Percentiles rank a stretch among this genome's conserved stretches.
These are phyloP conservation scores for Stegodyphus mimosarum DNA, from an alignment of 1,140 invertebrate species.

Conservation along the genomic window DNA sequence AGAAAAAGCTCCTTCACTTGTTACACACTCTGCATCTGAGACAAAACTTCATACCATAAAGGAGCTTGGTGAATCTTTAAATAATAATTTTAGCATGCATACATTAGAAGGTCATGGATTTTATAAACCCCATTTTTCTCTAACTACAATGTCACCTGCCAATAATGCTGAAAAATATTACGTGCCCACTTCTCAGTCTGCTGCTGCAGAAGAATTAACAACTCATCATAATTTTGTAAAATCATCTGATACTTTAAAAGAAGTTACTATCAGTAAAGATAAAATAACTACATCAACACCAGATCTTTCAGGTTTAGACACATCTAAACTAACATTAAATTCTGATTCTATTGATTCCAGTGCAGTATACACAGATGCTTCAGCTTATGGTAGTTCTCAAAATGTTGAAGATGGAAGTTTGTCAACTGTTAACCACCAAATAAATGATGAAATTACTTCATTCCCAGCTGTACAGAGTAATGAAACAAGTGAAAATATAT, in stretches of 20 bases:
- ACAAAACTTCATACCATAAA: neutral
- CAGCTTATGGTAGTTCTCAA: neutral
- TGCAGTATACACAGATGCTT: neutral
- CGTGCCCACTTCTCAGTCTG: neutral
- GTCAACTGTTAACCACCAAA: neutral
- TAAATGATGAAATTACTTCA: too few relatives aligned
- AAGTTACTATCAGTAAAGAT: neutral
- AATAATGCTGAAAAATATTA: neutral
- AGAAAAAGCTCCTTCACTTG: too few relatives aligned
- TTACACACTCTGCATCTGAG: too few relatives aligned
- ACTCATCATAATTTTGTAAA: neutral
- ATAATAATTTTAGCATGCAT: neutral
- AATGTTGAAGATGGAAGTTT: neutral
- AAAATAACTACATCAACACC: neutral
- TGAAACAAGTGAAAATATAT: neutral
- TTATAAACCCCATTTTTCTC: neutral
- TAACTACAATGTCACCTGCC: neutral
- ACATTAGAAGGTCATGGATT: slow-evolving; percentile 34
- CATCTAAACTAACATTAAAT: too few relatives aligned
- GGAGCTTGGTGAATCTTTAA: neutral
- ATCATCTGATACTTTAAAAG: neutral
- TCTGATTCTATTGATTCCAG: neutral
- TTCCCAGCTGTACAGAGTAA: neutral
- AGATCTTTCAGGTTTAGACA: too few relatives aligned
- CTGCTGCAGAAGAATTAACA: neutral